Conservation (phyloP, 2,113 vertebrate genomes). For the Calonectris borealis region DNA sequence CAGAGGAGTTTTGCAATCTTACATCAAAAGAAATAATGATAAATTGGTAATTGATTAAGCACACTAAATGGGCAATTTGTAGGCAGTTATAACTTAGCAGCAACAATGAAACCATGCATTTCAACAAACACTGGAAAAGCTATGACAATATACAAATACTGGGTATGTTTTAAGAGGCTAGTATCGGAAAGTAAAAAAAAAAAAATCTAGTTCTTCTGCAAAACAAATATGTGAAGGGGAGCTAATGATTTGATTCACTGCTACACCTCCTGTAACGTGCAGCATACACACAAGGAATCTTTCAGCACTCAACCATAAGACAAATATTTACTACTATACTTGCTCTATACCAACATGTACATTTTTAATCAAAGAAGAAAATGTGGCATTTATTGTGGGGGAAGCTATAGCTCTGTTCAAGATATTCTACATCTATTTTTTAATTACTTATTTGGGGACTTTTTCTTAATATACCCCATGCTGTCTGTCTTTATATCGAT, state of each 20-base stretch:
- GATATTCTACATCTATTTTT: conserved; percentile 55
- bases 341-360: not conserved
- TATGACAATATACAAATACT: not conserved
- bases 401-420: not conserved
- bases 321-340: conserved; percentile 35
- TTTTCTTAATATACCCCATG: conserved; percentile 71
- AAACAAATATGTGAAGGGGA: not conserved
- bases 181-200: not conserved
- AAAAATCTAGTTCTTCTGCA: not conserved
- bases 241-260: not conserved
- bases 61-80: conserved; percentile 12
- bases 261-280: not conserved
- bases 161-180: not conserved
- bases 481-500: conserved; percentile 77
- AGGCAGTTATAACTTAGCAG: conserved; percentile 18
- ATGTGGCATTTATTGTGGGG: conserved; percentile 11
- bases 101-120: not conserved
- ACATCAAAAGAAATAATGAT: conserved; percentile 59
- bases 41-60: conserved; percentile 56
- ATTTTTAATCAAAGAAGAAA: conserved; percentile 46
- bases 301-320: not conserved
- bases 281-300: not conserved
- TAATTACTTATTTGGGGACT: conserved; percentile 71
- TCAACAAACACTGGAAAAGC: not conserved
- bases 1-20: conserved; percentile 46